Conservation (phyloP, 1,140 invertebrate genomes). For the Saccostrea echinata region DNA sequence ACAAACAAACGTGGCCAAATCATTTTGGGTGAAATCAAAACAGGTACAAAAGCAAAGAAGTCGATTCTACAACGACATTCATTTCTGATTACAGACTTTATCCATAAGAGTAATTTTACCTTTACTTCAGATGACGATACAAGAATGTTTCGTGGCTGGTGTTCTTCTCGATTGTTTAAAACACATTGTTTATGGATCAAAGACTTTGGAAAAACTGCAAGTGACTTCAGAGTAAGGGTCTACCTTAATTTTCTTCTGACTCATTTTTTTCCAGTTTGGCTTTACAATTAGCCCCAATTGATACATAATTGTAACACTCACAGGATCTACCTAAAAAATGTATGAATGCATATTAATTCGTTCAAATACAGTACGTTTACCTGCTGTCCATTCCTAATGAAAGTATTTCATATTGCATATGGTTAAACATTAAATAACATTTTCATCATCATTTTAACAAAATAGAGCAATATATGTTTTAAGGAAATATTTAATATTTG, state of each 20-base stretch:
- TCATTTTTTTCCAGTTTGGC: no score
- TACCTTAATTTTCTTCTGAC: no score
- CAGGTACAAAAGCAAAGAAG: not conserved
- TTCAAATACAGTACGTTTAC: no score
- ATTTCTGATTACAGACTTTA: not conserved
- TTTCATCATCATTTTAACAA: not conserved
- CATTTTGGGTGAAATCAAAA: constrained; percentile 5
- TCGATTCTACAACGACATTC: not conserved
- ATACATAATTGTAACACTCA: not conserved
- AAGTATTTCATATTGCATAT: not conserved
- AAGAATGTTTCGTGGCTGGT: not conserved
- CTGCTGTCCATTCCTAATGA: not conserved
- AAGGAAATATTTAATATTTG: not conserved
- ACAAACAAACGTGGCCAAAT: not conserved
- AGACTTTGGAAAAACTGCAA: not conserved
- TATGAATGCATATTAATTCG: no score
- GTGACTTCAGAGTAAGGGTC: not conserved
- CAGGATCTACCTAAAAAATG: not conserved
- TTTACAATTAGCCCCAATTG: not conserved
- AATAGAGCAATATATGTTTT: not conserved
- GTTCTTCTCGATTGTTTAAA: not conserved
- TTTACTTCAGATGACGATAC: constrained; percentile 12
- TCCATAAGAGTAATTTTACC: not conserved
- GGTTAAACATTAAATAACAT: not conserved
- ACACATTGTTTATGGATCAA: not conserved